Base-by-base conservation (phyloP, 2,888 invertebrate species). In the Ditylenchus weischeri region DNA sequence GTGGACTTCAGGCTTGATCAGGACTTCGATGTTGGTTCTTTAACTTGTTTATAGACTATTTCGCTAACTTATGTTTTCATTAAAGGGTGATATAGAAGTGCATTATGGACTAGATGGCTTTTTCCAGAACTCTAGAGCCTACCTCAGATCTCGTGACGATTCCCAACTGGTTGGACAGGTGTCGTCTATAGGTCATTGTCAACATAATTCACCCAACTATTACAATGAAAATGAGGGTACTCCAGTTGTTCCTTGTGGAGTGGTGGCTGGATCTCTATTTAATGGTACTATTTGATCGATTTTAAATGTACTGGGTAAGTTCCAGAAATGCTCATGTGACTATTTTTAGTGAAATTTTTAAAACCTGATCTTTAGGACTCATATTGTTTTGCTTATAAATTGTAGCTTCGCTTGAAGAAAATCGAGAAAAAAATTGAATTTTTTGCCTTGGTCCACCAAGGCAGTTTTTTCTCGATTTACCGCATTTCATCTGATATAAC, bases 221-320 rank as follows among this genome's bases (percentile, higher is more conserved):
- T 23, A 13, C 5, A 43, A 67, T 23, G 35, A 23, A 15, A 63
- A 65, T 21, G 50, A 19, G n/a, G 21, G 21, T 50, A 21, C 3
- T 50, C 21, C 50, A 6, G 50, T 93, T 71, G 95, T 93, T 4
- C 98, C 98, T 0, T 98, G 98, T 85, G 98, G 98, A 15, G 96
- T 96, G 13, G 96, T 99, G 73, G 98, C 98, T 0, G 98, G 98
- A 86, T 96, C 96, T 0, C 86, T 98, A 65, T 99, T 99, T 83
- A 95, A 90, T 85, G 96, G 92, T 92, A 85, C 5, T 4, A 5
- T 29, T 5, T 29, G 2, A 5, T 29, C 29, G 29, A 29, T 29
- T 29, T 29, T 29, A 29, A 29, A 29, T 5, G 29, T n/a, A n/a
- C n/a, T n/a, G n/a, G n/a, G n/a, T n/a, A n/a, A n/a, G n/a, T n/a